phyloP scores from a whole-genome alignment of 2,888 invertebrate genomes.

The Lasioglossum villosulum region DNA sequence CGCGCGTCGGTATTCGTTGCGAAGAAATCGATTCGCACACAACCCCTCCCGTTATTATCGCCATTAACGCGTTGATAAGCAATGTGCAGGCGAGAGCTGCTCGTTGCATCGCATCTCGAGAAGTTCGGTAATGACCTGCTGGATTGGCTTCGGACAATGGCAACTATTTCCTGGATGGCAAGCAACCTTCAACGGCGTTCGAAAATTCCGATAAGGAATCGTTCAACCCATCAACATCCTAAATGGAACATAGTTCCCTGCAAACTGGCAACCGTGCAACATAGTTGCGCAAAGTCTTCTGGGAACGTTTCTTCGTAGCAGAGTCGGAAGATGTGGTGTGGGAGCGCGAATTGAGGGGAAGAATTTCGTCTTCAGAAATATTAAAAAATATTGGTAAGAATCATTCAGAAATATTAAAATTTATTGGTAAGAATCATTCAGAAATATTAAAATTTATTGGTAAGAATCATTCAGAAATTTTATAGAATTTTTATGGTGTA shows the following conservation, averaged over 20 bases:
- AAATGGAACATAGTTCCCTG: not conserved
- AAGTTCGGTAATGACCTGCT: constrained; percentile 36
- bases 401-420: no score
- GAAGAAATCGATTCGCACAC: constrained; percentile 51
- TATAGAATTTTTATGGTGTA: no score
- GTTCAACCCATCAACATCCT: not conserved
- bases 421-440: no score
- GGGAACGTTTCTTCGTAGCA: not conserved
- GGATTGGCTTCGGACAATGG: constrained; percentile 42
- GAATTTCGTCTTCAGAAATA: no score
- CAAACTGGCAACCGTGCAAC: not conserved
- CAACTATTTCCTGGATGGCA: constrained; percentile 44
- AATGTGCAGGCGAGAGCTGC: not conserved
- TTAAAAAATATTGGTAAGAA: no score
- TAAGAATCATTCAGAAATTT: no score
- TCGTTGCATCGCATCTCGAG: constrained; percentile 21
- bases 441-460: no score
- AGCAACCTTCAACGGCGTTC: not conserved
- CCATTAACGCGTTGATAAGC: constrained; percentile 58
- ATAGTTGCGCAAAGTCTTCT: not conserved
- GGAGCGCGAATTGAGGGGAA: no score
- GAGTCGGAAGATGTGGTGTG: no score
- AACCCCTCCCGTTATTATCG: constrained; percentile 45
- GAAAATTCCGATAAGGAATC: constrained; percentile 10
- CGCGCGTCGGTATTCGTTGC: constrained; percentile 30